Evolutionary conservation across 2,797 vertebrate species (phyloP).

Genomic region (Craterocephalus amniculus): DNA sequence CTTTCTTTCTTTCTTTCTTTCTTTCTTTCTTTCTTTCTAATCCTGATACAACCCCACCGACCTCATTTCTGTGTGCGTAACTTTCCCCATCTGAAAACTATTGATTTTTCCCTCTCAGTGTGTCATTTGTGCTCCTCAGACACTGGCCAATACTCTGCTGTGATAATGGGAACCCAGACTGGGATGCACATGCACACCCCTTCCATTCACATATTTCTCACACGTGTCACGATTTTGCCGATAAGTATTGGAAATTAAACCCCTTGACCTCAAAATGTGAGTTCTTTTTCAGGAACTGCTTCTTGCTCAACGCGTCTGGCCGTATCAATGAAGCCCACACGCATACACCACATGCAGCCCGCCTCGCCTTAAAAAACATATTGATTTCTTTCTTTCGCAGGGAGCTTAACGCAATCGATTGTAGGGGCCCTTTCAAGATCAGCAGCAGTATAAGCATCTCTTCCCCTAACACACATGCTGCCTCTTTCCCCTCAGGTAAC

Average conservation of each 20-base stretch:
- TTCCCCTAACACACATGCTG: conserved; percentile 76
- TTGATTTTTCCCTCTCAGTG: conserved; percentile 43
- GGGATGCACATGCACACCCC: not conserved
- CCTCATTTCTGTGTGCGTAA: conserved; percentile 27
- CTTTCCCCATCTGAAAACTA: conserved; percentile 53
- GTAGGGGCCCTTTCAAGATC: conserved; percentile 84
- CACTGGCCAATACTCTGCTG: conserved; percentile 22
- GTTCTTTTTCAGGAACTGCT: conserved; percentile 59
- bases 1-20: conserved; percentile 31
- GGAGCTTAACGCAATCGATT: conserved; percentile 85
- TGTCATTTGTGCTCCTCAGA: conserved; percentile 54
- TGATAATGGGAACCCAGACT: conserved; percentile 38
- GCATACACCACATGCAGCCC: conserved; percentile 72
- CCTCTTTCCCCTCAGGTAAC: conserved; percentile 80
- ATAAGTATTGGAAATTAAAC: conserved; percentile 61
- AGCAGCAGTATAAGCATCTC: conserved; percentile 81
- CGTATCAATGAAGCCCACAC: conserved; percentile 78
- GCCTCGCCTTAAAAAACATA: conserved; percentile 85
- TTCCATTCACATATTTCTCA: conserved; percentile 40
- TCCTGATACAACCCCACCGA: conserved; percentile 17
- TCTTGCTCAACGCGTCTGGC: conserved; percentile 54
- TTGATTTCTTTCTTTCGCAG: conserved; percentile 84
- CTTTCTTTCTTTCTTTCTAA: conserved; percentile 32
- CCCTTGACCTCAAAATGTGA: conserved; percentile 70
- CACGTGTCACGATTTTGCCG: conserved; percentile 46